These are phyloP conservation scores for Pogonus chalceus DNA, from an alignment of 1,140 invertebrate species.

Conservation along the genomic window DNA sequence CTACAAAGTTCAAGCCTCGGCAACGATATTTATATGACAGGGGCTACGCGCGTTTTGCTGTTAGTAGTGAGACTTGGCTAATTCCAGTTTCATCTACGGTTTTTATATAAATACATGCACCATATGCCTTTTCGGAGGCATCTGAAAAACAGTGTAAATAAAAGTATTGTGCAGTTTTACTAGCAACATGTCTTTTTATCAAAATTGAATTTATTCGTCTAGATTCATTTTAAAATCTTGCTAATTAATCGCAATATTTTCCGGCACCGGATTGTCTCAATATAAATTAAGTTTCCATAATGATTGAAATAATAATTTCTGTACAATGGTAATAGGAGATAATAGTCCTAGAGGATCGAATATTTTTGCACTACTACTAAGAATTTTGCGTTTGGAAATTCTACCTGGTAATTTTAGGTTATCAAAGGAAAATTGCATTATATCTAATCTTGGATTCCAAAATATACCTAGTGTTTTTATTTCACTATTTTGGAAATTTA, in stretches of 20 bases:
- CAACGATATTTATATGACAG: conserved; percentile 17
- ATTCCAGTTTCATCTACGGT: conserved; percentile 1
- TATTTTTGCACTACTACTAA: conserved; percentile 15
- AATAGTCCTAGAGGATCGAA: conserved; percentile 21
- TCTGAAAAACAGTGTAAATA: conserved; percentile 20
- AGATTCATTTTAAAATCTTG: not conserved
- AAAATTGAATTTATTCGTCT: not conserved
- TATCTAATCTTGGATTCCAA: conserved; percentile 8
- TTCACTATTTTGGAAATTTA: not conserved
- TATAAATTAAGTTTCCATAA: conserved; percentile 15
- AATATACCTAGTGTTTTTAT: conserved; percentile 9
- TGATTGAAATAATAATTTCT: conserved; percentile 18
- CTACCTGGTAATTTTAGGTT: not conserved
- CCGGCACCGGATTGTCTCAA: conserved; percentile 16
- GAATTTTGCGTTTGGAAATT: conserved; percentile 17
- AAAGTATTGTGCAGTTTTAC: not conserved
- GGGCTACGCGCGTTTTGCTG: conserved; percentile 21
- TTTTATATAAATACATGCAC: conserved; percentile 20
- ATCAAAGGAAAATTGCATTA: not conserved
- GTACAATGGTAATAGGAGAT: conserved; percentile 12
- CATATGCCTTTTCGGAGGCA: conserved; percentile 24
- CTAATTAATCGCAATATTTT: not conserved
- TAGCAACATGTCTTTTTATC: conserved; percentile 4
- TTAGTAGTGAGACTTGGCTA: not conserved
- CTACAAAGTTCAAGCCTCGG: conserved; percentile 22